Percentiles rank a stretch among this genome's conserved stretches.
Conservation (phyloP, 2,888 invertebrate genomes). For the Lottia scabra region DNA sequence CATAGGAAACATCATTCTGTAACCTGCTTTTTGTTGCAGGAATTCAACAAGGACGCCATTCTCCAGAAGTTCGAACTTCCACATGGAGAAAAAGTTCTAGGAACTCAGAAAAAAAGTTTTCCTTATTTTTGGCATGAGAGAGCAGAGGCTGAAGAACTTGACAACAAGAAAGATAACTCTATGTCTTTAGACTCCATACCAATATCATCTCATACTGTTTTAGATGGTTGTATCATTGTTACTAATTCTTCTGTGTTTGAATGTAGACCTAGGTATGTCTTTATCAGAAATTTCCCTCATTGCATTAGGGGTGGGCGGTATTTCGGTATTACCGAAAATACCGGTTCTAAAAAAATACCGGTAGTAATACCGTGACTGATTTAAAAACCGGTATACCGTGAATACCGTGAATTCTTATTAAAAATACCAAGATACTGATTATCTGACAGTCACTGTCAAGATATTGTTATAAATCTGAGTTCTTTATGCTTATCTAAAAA, state of each 20-base stretch:
- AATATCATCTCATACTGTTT: slow-evolving; percentile 57
- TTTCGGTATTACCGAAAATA: no score
- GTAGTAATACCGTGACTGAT: no score
- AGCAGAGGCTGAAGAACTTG: slow-evolving; percentile 31
- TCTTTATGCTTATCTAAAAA: no score
- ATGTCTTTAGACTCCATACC: slow-evolving; percentile 46
- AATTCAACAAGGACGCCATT: slow-evolving; percentile 74
- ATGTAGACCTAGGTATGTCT: slow-evolving; percentile 72
- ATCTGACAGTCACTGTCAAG: no score
- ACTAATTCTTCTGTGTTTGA: slow-evolving; percentile 76
- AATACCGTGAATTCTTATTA: no score
- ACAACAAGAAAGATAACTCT: slow-evolving; percentile 13
- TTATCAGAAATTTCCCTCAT: slow-evolving; percentile 42
- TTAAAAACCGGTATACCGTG: no score
- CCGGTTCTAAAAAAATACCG: no score
- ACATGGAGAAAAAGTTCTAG: slow-evolving; percentile 71
- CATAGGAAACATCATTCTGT: background rate
- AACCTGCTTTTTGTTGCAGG: slow-evolving; percentile 66
- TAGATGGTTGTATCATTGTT: slow-evolving; percentile 73
- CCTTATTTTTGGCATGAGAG: slow-evolving; percentile 62
- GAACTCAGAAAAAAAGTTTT: slow-evolving; percentile 71
- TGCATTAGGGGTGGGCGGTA: no score
- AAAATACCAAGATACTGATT: no score
- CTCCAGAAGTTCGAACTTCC: slow-evolving; percentile 74
- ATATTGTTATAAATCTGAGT: no score